phyloP scores from a whole-genome alignment of 1,140 invertebrate genomes.

The Lucilia cuprina region DNA sequence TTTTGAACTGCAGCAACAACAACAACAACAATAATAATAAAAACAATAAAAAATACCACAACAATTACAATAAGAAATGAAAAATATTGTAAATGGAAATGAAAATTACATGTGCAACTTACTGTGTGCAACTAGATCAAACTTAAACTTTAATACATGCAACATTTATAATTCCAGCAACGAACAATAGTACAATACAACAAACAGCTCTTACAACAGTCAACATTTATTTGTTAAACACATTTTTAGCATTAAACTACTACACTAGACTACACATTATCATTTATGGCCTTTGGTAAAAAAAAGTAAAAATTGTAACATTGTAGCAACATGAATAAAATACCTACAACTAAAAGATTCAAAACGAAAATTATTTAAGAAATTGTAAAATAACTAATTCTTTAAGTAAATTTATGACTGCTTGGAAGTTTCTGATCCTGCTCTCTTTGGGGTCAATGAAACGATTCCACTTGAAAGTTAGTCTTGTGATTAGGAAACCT shows the following conservation, averaged over 20 bases:
- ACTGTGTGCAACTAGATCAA: background rate
- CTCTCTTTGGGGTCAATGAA: no score
- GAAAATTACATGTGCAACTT: background rate
- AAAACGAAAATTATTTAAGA: no score
- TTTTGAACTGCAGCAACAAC: background rate
- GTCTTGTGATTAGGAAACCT: no score
- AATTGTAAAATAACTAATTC: no score
- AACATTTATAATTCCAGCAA: background rate
- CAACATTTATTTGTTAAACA: slow-evolving; percentile 11
- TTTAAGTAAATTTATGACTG: no score
- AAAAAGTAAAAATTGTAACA: background rate
- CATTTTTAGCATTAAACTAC: background rate
- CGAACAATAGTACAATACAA: background rate
- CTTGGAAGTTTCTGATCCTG: no score
- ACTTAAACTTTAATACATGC: no score
- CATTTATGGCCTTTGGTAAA: background rate
- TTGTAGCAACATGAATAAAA: background rate
- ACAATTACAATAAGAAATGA: background rate
- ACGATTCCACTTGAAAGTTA: no score
- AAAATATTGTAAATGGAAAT: background rate
- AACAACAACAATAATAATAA: background rate
- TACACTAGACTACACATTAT: background rate
- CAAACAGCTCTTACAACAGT: background rate
- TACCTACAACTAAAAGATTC: no score
- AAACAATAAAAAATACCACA: background rate